These are phyloP conservation scores for Chelmon rostratus DNA, from an alignment of 2,797 vertebrate species.

Conservation along the genomic window DNA sequence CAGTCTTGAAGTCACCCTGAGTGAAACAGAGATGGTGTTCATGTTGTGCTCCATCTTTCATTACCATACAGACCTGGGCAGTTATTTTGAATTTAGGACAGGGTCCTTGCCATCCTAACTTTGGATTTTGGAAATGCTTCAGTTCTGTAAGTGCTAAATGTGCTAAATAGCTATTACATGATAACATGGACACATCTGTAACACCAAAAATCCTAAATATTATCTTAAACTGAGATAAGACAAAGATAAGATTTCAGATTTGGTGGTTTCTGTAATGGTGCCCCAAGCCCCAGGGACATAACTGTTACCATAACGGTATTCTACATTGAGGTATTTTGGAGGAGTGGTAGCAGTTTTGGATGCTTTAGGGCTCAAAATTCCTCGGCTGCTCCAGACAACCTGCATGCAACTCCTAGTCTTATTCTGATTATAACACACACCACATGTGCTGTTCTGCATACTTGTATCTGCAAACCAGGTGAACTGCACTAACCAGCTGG, in stretches of 20 bases:
- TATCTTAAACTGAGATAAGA: background rate
- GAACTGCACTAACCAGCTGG: constrained; percentile 52
- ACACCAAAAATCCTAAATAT: background rate
- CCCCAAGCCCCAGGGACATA: background rate
- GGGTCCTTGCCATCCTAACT: background rate
- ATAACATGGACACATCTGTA: background rate
- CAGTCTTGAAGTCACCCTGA: too few relatives aligned
- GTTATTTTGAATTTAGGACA: background rate
- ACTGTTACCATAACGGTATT: background rate
- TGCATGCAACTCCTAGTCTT: background rate
- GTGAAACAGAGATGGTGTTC: background rate
- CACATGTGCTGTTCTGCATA: constrained; percentile 9
- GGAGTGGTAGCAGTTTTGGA: constrained; percentile 11
- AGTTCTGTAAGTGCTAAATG: background rate
- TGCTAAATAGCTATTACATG: too few relatives aligned
- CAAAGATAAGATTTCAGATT: background rate
- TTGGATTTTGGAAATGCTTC: background rate
- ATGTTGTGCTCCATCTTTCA: background rate
- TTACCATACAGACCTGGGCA: background rate
- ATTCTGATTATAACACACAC: constrained; percentile 16
- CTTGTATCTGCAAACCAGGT: constrained; percentile 52
- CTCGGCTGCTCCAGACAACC: background rate
- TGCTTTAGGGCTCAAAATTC: constrained; percentile 37
- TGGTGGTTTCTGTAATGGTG: background rate
- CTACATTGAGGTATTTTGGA: background rate